Conservation (phyloP, 2,797 vertebrate genomes). For the Catharus ustulatus region DNA sequence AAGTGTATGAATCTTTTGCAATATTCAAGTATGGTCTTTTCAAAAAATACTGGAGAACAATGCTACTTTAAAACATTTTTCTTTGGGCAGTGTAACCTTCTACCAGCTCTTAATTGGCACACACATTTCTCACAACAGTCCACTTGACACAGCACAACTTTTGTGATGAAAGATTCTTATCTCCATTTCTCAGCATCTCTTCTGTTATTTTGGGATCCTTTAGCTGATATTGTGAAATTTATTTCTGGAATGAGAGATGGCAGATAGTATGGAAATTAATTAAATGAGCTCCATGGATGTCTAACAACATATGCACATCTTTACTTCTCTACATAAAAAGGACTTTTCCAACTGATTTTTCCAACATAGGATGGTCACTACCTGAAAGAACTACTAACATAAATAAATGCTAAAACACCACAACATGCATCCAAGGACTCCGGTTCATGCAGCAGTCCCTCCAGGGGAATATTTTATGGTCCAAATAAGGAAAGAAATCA, state of each 20-base stretch:
- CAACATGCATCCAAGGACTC: background rate
- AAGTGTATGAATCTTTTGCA: background rate
- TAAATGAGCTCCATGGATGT: background rate
- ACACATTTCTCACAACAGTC: background rate
- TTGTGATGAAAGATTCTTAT: background rate
- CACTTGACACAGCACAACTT: background rate
- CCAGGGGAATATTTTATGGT: background rate
- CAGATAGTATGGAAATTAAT: background rate
- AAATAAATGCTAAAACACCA: background rate
- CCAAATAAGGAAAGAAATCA: background rate
- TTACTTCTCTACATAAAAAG: background rate
- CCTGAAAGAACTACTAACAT: background rate
- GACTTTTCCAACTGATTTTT: background rate
- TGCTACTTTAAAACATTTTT: background rate
- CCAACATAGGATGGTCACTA: background rate
- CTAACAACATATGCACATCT: background rate
- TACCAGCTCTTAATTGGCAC: conserved; percentile 7
- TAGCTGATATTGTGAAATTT: background rate
- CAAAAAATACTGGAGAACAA: conserved; percentile 23
- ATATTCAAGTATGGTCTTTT: conserved; percentile 16
- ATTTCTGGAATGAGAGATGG: background rate
- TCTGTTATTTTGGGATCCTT: background rate
- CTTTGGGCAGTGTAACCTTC: background rate
- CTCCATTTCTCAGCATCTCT: background rate
- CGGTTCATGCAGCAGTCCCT: background rate